Evolutionary conservation across 2,797 vertebrate genomes (phyloP).

Genomic region (Myotis pilosus): DNA sequence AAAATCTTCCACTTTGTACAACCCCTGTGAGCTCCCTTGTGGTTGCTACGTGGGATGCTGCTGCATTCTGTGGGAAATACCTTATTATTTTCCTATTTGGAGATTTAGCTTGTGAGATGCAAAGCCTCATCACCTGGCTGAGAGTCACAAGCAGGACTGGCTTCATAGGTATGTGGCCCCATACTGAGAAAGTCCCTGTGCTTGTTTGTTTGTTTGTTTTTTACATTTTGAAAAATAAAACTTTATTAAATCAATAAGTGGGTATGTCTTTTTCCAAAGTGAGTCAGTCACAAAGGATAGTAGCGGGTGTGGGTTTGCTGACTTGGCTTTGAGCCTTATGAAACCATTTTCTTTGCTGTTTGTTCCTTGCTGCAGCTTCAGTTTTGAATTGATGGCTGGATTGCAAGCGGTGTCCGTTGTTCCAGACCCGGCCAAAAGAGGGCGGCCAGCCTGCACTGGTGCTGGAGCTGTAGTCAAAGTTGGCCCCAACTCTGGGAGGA

Average conservation of each 20-base stretch:
- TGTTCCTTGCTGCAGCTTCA: slow-evolving; percentile 85
- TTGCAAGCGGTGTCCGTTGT: slow-evolving; percentile 95
- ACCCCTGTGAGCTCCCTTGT: neutral
- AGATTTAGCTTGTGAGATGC: neutral
- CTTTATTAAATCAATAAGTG: slow-evolving; percentile 45
- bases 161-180: neutral
- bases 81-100: neutral
- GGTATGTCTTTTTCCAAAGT: slow-evolving; percentile 7
- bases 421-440: slow-evolving; percentile 97
- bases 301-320: neutral
- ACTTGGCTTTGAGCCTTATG: neutral
- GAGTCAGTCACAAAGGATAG: neutral
- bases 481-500: slow-evolving; percentile 94
- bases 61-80: neutral
- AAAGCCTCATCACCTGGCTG: neutral
- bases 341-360: slow-evolving; percentile 58
- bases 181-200: neutral
- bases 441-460: slow-evolving; percentile 95
- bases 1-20: neutral
- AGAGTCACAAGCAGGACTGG: neutral
- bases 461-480: slow-evolving; percentile 93
- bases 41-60: neutral
- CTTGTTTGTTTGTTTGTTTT: neutral
- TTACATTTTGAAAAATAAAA: slow-evolving; percentile 82
- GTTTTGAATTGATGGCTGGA: slow-evolving; percentile 95